phyloP scores from a whole-genome alignment of 2,888 invertebrate genomes.

The Cerastis rubricosa region DNA sequence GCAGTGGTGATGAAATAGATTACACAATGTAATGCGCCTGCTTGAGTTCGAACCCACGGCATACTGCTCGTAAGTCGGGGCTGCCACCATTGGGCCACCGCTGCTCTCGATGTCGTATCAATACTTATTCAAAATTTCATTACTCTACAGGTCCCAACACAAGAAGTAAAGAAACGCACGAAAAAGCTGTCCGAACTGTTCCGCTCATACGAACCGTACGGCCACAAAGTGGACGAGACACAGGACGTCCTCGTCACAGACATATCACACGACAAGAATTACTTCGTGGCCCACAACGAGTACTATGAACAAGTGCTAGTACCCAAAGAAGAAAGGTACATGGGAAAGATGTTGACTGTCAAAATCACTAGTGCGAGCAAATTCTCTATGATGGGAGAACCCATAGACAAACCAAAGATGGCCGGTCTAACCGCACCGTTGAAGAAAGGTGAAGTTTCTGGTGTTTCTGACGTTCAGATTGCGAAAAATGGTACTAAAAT shows the following conservation, averaged over 20 bases:
- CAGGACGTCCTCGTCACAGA: conserved; percentile 98
- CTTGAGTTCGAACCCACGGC: too few species aligned
- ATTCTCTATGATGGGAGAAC: conserved; percentile 94
- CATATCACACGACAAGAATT: conserved; percentile 96
- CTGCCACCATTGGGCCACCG: too few species aligned
- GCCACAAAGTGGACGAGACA: conserved; percentile 91
- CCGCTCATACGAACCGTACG: conserved; percentile 96
- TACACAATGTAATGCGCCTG: too few species aligned
- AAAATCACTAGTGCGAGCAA: conserved; percentile 93
- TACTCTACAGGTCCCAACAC: conserved; percentile 92
- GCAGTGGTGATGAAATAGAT: too few species aligned
- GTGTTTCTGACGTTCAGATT: conserved; percentile 84
- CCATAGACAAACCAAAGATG: conserved; percentile 90
- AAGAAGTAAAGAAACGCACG: conserved; percentile 97
- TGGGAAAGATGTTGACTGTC: conserved; percentile 96
- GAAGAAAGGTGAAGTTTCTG: conserved; percentile 90
- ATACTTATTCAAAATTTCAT: too few species aligned
- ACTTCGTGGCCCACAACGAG: conserved; percentile 98
- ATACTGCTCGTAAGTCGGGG: too few species aligned
- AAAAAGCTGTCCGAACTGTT: conserved; percentile 97
- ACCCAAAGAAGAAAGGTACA: conserved; percentile 93
- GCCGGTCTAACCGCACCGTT: conserved; percentile 90
- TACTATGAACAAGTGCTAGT: conserved; percentile 97
- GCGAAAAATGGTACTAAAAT: conserved; percentile 71
- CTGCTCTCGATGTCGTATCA: too few species aligned